A percentile compares a stretch with the other conserved stretches of the same genome.
phyloP scores from a whole-genome alignment of 2,888 invertebrate species.

The Caenorhabditis sp. region DNA sequence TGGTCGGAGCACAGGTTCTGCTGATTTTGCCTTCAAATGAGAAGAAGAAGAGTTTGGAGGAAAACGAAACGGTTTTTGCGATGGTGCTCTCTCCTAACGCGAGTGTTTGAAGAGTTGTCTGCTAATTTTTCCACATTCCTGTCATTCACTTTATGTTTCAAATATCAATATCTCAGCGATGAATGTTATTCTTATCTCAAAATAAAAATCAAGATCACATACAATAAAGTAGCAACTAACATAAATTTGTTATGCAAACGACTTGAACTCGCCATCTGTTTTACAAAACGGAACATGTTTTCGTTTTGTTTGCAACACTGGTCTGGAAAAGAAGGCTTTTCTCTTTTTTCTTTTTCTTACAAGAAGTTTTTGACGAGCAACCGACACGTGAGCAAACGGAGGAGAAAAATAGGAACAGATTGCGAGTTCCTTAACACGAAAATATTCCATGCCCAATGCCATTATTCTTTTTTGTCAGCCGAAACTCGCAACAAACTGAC shows the following conservation, averaged over 20 bases:
- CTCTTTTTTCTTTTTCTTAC: not conserved
- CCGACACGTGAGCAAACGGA: constrained; percentile 18
- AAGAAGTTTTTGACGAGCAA: constrained; percentile 4
- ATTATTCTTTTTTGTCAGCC: constrained; percentile 56
- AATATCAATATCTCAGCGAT: too few species aligned
- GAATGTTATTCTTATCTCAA: too few species aligned
- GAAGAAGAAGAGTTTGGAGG: constrained; percentile 2
- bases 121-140: too few species aligned
- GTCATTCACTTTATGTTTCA: too few species aligned
- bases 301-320: too few species aligned
- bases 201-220: too few species aligned
- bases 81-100: not conserved
- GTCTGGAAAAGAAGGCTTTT: too few species aligned
- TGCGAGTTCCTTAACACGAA: constrained; percentile 46
- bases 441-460: constrained; percentile 29
- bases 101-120: not conserved
- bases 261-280: constrained; percentile 30
- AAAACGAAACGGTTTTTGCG: constrained; percentile 14
- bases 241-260: constrained; percentile 26
- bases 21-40: constrained; percentile 22
- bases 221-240: too few species aligned
- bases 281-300: constrained; percentile 3
- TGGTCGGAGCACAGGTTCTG: constrained; percentile 40
- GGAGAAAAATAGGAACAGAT: constrained; percentile 10
- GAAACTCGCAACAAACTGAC: constrained; percentile 52